phyloP scores from a whole-genome alignment of 2,797 vertebrate species.

The Chanos chanos region DNA sequence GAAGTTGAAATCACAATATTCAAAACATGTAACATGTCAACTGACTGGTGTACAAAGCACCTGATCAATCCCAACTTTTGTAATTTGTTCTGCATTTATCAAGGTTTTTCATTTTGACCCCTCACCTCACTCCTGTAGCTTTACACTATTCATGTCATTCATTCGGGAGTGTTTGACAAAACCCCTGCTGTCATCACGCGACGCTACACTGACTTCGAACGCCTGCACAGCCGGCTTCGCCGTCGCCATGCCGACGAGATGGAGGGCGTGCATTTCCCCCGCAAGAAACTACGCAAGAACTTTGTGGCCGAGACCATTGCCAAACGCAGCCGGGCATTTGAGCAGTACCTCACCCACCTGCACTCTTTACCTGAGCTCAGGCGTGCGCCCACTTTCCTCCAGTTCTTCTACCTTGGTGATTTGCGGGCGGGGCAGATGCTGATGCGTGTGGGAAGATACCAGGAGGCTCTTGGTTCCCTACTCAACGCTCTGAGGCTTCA shows the following conservation, averaged over 20 bases:
- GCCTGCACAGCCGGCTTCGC: slow-evolving; percentile 78
- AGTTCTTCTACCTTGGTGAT: slow-evolving; percentile 88
- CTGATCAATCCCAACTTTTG: no score
- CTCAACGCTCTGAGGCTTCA: slow-evolving; percentile 84
- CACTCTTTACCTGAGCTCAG: slow-evolving; percentile 76
- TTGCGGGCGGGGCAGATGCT: slow-evolving; percentile 78
- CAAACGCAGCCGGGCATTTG: slow-evolving; percentile 89
- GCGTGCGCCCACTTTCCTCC: slow-evolving; percentile 71
- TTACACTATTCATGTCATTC: slow-evolving; percentile 88
- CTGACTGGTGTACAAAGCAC: no score
- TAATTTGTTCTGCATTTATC: background rate
- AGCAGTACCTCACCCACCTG: slow-evolving; percentile 88
- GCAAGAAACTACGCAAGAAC: slow-evolving; percentile 86
- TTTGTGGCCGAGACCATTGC: slow-evolving; percentile 90
- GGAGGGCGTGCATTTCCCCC: slow-evolving; percentile 82
- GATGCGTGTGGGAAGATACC: slow-evolving; percentile 80
- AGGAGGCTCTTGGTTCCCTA: slow-evolving; percentile 81
- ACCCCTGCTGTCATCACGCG: slow-evolving; percentile 80
- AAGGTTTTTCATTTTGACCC: background rate
- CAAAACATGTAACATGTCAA: background rate
- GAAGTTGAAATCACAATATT: background rate
- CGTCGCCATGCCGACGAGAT: slow-evolving; percentile 77
- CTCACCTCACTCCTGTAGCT: slow-evolving; percentile 65
- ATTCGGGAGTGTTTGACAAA: slow-evolving; percentile 74
- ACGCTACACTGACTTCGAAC: slow-evolving; percentile 89